phyloP scores from a whole-genome alignment of 2,113 vertebrate species.

The Diphyllodes magnificus region DNA sequence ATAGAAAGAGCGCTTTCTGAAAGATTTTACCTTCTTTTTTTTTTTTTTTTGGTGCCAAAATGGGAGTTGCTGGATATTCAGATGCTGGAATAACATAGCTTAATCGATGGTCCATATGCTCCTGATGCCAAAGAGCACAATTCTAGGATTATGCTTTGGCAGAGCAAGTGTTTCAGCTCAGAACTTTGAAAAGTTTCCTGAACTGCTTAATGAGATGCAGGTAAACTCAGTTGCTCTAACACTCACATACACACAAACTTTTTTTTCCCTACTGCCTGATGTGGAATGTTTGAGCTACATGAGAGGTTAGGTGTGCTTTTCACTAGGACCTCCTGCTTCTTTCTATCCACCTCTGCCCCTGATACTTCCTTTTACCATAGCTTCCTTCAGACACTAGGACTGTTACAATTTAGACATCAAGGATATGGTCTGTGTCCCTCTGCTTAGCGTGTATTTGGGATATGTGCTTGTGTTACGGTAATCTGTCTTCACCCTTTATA shows the following conservation, averaged over 20 bases:
- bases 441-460: neutral
- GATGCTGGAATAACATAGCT: neutral
- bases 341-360: neutral
- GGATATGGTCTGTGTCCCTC: neutral
- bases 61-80: neutral
- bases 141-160: neutral
- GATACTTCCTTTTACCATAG: neutral
- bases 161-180: neutral
- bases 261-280: neutral
- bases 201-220: neutral
- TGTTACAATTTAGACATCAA: neutral
- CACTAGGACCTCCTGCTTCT: neutral
- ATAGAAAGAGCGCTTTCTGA: rapidly evolving
- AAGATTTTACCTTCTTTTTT: neutral
- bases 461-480: neutral
- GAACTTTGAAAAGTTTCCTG: neutral
- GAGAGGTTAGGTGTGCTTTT: neutral
- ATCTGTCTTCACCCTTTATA: neutral
- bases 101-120: neutral
- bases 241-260: too few species aligned
- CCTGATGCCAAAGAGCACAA: neutral
- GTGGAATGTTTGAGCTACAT: neutral
- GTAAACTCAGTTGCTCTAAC: neutral
- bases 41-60: neutral
- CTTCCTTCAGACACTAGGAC: neutral